These are phyloP conservation scores for Macropus fuliginosus DNA, from an alignment of 2,797 vertebrate species.

Conservation along the genomic window DNA sequence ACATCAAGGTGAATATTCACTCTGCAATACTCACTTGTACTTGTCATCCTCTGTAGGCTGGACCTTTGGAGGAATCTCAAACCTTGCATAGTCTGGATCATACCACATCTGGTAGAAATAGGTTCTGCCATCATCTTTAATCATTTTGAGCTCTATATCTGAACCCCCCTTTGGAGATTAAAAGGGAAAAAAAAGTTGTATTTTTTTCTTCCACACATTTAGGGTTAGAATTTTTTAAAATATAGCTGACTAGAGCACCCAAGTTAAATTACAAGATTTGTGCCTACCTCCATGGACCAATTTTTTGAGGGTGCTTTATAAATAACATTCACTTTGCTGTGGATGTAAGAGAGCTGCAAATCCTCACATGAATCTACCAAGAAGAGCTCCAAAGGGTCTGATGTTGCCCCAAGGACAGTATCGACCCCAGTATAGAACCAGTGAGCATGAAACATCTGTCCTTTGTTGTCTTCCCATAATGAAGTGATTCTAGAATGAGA, in stretches of 20 bases:
- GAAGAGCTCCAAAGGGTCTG: conserved; percentile 95
- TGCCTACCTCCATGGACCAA: conserved; percentile 94
- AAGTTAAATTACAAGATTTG: neutral
- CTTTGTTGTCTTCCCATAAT: conserved; percentile 93
- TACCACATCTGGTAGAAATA: conserved; percentile 99
- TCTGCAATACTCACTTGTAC: conserved; percentile 87
- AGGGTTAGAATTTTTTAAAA: neutral
- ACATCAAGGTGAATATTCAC: neutral
- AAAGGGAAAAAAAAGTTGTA: accelerated
- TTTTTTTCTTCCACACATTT: neutral
- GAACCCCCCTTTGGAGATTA: conserved; percentile 88
- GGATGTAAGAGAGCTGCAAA: conserved; percentile 94
- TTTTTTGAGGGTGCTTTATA: conserved; percentile 92
- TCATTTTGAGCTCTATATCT: conserved; percentile 89
- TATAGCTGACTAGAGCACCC: neutral
- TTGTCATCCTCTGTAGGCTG: conserved; percentile 87
- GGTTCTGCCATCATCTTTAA: conserved; percentile 93
- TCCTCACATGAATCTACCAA: conserved; percentile 97
- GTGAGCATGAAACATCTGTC: conserved; percentile 96
- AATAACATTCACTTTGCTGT: conserved; percentile 92
- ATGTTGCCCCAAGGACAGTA: conserved; percentile 95
- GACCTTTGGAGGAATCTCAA: conserved; percentile 89
- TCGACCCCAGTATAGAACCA: conserved; percentile 96
- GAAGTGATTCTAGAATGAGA: conserved; percentile 89
- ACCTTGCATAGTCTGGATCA: conserved; percentile 93